Conservation (phyloP, 2,113 vertebrate genomes). For the Mobula hypostoma region DNA sequence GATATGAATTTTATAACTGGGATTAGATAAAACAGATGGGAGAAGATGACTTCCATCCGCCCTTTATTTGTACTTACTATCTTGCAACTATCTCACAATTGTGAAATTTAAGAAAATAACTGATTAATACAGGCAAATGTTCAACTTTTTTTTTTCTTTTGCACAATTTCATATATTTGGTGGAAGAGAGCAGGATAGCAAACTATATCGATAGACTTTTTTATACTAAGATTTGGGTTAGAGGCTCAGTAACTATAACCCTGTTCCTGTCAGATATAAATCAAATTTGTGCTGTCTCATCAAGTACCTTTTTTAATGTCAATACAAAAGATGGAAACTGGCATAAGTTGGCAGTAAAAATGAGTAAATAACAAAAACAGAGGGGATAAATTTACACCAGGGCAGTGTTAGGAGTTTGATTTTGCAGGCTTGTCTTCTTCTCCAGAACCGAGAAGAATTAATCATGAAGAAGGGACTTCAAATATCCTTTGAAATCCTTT, state of each 20-base stretch:
- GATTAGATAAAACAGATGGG: not conserved
- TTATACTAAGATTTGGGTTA: not conserved
- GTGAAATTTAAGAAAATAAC: not conserved
- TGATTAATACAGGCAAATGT: not conserved
- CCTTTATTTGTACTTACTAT: not conserved
- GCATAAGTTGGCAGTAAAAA: not conserved
- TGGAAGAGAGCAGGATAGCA: not conserved
- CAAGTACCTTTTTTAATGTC: not conserved
- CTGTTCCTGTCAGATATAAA: not conserved
- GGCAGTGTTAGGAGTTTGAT: not conserved
- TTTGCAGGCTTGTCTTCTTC: not conserved
- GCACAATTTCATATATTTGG: not conserved
- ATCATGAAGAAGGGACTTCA: too few relatives aligned
- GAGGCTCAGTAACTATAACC: not conserved
- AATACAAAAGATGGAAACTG: not conserved
- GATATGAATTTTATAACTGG: not conserved
- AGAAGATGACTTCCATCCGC: not conserved
- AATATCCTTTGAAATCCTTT: not conserved
- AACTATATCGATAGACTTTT: not conserved
- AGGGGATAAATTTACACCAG: not conserved
- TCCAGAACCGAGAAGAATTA: not conserved
- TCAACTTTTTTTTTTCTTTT: not conserved
- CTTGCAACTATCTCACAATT: not conserved
- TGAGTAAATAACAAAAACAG: not conserved
- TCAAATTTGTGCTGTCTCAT: not conserved